phyloP scores from a whole-genome alignment of 2,888 invertebrate genomes.

The Campoplex capitator region DNA sequence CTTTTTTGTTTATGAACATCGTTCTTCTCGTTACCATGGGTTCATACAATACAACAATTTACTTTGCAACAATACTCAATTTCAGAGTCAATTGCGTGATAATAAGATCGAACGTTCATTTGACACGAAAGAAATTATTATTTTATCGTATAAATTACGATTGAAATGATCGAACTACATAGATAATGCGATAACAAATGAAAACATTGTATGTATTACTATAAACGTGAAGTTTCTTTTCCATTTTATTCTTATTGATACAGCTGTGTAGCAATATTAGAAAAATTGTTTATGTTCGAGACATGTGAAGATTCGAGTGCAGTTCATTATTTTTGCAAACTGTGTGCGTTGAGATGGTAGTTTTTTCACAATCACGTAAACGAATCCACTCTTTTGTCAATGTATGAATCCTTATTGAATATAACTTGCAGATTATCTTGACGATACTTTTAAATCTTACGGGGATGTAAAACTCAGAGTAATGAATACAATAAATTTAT shows the following conservation, averaged over 20 bases:
- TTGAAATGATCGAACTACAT: not conserved
- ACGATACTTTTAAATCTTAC: too few species aligned
- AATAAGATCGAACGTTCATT: not conserved
- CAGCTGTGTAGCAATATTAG: not conserved
- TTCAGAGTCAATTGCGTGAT: not conserved
- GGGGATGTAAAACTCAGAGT: too few species aligned
- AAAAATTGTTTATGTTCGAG: not conserved
- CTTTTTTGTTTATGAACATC: not conserved
- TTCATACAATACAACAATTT: constrained; percentile 16
- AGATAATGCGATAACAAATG: not conserved
- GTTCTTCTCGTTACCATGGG: constrained; percentile 50
- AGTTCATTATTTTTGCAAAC: not conserved
- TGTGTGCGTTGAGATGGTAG: too few species aligned
- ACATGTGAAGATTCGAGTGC: not conserved
- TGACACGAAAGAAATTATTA: not conserved
- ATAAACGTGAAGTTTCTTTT: not conserved
- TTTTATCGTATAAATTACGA: not conserved
- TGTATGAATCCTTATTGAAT: too few species aligned
- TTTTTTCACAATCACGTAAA: too few species aligned
- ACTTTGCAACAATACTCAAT: not conserved
- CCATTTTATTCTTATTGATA: not conserved
- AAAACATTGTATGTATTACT: not conserved
- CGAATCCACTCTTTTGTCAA: too few species aligned
- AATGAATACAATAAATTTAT: too few species aligned
- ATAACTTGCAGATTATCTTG: too few species aligned